Evolutionary conservation across 2,888 invertebrate species (phyloP).

Genomic region (Tetragonula carbonaria): DNA sequence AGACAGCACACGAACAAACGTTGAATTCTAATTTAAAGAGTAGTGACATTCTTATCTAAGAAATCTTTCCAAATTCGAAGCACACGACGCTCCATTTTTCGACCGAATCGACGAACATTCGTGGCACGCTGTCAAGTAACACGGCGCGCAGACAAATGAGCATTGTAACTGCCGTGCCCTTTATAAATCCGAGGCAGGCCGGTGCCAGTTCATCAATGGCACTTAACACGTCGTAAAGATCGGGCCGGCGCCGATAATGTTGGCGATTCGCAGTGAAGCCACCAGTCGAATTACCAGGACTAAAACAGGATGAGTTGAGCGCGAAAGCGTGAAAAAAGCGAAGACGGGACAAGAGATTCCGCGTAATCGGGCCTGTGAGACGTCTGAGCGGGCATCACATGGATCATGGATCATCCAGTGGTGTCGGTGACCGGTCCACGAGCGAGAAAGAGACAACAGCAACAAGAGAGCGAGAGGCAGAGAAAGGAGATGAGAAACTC

Average conservation of each 20-base stretch:
- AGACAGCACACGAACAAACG: too few species aligned
- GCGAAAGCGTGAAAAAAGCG: slow-evolving; percentile 54
- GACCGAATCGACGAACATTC: not conserved
- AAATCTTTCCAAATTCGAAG: too few species aligned
- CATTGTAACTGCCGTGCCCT: not conserved
- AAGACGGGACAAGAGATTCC: slow-evolving; percentile 67
- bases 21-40: too few species aligned
- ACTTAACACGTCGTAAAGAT: slow-evolving; percentile 37
- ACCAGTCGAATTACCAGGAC: slow-evolving; percentile 8
- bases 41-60: too few species aligned
- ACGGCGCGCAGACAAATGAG: not conserved
- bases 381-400: slow-evolving; percentile 35
- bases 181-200: not conserved
- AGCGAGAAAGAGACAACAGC: slow-evolving; percentile 44
- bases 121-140: not conserved
- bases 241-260: slow-evolving; percentile 5
- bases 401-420: slow-evolving; percentile 70
- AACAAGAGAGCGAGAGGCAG: slow-evolving; percentile 30
- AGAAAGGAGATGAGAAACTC: slow-evolving; percentile 62
- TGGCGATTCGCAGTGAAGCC: not conserved
- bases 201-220: slow-evolving; percentile 1
- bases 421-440: slow-evolving; percentile 78
- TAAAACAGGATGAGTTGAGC: slow-evolving; percentile 30
- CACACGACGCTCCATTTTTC: not conserved
- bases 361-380: slow-evolving; percentile 68